Evolutionary conservation across 2,113 vertebrate species (phyloP), one percentile per base, ranked within the genome.

Genomic region (Ovibos moschatus): DNA sequence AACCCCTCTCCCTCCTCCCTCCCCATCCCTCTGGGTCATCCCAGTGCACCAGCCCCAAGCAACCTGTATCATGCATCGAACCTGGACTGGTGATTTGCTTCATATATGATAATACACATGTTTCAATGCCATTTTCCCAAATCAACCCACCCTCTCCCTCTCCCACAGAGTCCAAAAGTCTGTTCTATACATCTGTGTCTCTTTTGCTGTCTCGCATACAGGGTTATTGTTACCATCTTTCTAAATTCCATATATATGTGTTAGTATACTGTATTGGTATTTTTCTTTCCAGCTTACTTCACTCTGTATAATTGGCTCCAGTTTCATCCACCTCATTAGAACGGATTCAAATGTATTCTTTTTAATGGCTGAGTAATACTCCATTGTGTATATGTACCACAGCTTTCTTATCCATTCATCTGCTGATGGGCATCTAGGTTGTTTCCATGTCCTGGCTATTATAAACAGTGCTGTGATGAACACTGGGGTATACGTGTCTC

Each of bases 401-500:
- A n/a, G 62, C 62, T n/a, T 64, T 17, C 30, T 64, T 64, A 64
- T 17, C 62, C 33, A 64, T 64, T 17, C 7, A 0, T n/a, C 33
- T n/a, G 62, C 62, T 64, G 33, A n/a, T n/a, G 16, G 62, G 2
- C 33, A 64, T 9, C 62, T n/a, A 64, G 33, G 30, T 64, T n/a
- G 33, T 33, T 64, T 64, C 16, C 62, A 64, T 64, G 62, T 64
- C 30, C 62, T n/a, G 30, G 30, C 3, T 64, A 4, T 64, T n/a
- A 64, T n/a, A 64, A 64, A 64, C 7, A 17, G 62, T n/a, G 16
- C 62, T 64, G 33, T 1, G 7, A 64, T 2, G 33, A 64, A 64
- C 33, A 64, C 0, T 64, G 62, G 33, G 62, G 33, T n/a, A 17
- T 2, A n/a, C 2, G 4, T 9, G 16, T n/a, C 15, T 64, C 33